Conservation (phyloP, 2,888 invertebrate genomes). For the Trissonchulus sp. region DNA sequence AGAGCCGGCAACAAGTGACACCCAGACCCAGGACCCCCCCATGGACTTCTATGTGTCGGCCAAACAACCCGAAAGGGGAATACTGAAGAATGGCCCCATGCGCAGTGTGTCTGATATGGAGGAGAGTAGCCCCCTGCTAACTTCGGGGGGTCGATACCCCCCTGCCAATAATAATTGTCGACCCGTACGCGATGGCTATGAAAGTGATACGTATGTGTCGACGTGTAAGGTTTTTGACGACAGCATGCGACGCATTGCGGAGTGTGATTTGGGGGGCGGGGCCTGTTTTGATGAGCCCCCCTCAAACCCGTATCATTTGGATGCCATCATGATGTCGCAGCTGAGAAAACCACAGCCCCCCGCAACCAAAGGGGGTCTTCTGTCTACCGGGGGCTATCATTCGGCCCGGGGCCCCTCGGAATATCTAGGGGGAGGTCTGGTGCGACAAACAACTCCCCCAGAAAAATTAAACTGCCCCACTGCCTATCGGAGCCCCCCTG, state of each 20-base stretch:
- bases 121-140: neutral
- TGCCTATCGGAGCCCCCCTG: neutral
- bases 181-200: slow-evolving; percentile 18
- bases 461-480: neutral
- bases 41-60: neutral
- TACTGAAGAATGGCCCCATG: slow-evolving; percentile 28
- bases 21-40: neutral
- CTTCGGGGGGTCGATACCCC: neutral
- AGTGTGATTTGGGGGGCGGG: neutral
- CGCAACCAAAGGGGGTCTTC: neutral
- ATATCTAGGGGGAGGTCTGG: neutral
- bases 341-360: neutral
- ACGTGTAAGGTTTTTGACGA: slow-evolving; percentile 21
- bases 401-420: neutral
- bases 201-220: slow-evolving; percentile 22
- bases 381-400: neutral
- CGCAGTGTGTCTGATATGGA: neutral
- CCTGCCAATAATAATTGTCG: neutral
- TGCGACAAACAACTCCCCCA: neutral
- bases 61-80: slow-evolving; percentile 28
- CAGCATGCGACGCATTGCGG: neutral
- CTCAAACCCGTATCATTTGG: no score
- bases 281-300: no score
- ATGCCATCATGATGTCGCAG: neutral
- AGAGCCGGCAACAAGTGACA: neutral